Evolutionary conservation across 2,113 vertebrate genomes (phyloP).

Genomic region (Nyctibius bracteatus): DNA sequence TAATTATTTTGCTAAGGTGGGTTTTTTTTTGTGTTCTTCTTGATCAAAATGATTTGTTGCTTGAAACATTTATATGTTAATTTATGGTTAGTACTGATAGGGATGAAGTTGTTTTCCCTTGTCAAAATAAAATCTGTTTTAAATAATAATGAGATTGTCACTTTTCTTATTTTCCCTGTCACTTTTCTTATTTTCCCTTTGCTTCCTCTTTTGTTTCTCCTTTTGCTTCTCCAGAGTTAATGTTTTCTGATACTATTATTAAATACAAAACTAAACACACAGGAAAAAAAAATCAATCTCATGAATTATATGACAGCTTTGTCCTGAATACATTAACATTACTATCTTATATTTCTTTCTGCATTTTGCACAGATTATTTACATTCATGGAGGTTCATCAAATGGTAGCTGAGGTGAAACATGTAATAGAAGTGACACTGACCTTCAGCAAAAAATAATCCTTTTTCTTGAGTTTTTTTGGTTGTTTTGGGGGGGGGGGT

Average conservation of each 20-base stretch:
- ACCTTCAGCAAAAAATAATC: neutral
- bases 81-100: neutral
- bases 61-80: neutral
- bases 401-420: neutral
- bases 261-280: neutral
- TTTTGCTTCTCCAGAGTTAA: slow-evolving; percentile 1
- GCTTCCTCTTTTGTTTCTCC: neutral
- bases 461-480: neutral
- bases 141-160: slow-evolving; percentile 35
- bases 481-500: no score
- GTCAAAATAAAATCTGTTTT: slow-evolving; percentile 2
- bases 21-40: neutral
- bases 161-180: neutral
- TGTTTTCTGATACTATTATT: slow-evolving; percentile 11
- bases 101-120: neutral
- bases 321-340: neutral
- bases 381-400: neutral
- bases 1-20: neutral
- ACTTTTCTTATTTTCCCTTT: neutral
- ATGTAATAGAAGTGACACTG: neutral
- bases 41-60: slow-evolving; percentile 17
- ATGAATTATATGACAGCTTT: neutral
- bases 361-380: neutral
- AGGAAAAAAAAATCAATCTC: neutral
- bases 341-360: neutral